phyloP scores from a whole-genome alignment of 2,888 invertebrate genomes.

The Ectemnius lituratus region DNA sequence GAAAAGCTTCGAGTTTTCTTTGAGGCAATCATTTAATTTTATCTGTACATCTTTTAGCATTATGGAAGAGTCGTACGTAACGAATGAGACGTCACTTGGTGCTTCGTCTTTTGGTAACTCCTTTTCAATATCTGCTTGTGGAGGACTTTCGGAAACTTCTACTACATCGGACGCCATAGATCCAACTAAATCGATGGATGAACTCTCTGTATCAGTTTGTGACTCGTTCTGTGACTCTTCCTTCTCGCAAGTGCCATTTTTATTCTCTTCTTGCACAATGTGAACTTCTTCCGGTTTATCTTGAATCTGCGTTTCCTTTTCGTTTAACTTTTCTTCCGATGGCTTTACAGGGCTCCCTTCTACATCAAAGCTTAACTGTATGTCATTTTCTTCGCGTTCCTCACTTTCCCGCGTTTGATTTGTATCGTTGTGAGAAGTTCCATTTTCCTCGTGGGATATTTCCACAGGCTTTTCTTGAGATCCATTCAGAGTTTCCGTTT shows the following conservation, averaged over 20 bases:
- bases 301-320: constrained; percentile 2
- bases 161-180: constrained; percentile 67
- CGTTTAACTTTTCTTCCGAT: constrained; percentile 19
- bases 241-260: constrained; percentile 37
- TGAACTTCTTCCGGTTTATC: constrained; percentile 1
- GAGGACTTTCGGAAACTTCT: constrained; percentile 50
- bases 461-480: constrained; percentile 19
- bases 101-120: constrained; percentile 37
- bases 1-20: constrained; percentile 64
- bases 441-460: constrained; percentile 26
- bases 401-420: constrained; percentile 38
- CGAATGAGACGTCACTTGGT: constrained; percentile 56
- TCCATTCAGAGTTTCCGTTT: not conserved
- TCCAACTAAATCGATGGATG: constrained; percentile 66
- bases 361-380: constrained; percentile 43
- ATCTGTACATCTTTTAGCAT: constrained; percentile 72
- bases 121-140: constrained; percentile 46
- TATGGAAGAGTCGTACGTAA: constrained; percentile 68
- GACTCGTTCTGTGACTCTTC: constrained; percentile 53
- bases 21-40: constrained; percentile 71
- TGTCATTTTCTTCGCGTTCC: constrained; percentile 47
- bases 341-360: constrained; percentile 42
- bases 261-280: constrained; percentile 22
- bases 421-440: constrained; percentile 23
- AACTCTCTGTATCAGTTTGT: constrained; percentile 57